A percentile compares a stretch with the other conserved stretches of the same genome.
phyloP scores from a whole-genome alignment of 2,888 invertebrate genomes.

The Trichogramma evanescens region DNA sequence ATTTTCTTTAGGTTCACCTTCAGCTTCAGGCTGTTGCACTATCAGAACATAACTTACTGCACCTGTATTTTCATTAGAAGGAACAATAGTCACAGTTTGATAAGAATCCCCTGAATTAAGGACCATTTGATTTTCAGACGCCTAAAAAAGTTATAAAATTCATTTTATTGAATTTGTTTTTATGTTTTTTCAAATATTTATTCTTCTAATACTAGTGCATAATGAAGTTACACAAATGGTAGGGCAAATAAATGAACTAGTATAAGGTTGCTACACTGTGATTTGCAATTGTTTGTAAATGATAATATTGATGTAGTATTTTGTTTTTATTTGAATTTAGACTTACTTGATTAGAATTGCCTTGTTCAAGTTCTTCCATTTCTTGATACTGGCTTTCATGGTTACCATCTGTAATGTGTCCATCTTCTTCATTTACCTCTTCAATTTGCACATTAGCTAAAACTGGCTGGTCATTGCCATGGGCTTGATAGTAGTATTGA shows the following conservation, averaged over 20 bases:
- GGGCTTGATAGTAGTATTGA: constrained; percentile 74
- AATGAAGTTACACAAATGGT: constrained; percentile 1
- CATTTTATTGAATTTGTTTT: neutral
- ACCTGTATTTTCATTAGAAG: constrained; percentile 66
- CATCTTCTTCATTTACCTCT: constrained; percentile 44
- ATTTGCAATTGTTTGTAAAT: neutral
- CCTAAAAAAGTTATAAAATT: neutral
- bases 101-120: constrained; percentile 59
- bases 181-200: constrained; percentile 4
- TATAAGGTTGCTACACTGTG: neutral
- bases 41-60: constrained; percentile 85
- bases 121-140: constrained; percentile 47
- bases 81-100: constrained; percentile 79
- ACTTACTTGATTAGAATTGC: constrained; percentile 39
- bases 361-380: constrained; percentile 49
- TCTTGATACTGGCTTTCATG: constrained; percentile 44
- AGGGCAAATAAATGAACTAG: neutral
- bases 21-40: constrained; percentile 67
- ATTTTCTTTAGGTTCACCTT: constrained; percentile 54
- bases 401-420: constrained; percentile 37
- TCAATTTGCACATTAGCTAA: constrained; percentile 57
- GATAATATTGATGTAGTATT: neutral
- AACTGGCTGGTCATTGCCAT: constrained; percentile 58
- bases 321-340: neutral
- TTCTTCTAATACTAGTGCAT: constrained; percentile 3